Conservation (phyloP, 2,113 vertebrate species). For the Heterochromis multidens region DNA sequence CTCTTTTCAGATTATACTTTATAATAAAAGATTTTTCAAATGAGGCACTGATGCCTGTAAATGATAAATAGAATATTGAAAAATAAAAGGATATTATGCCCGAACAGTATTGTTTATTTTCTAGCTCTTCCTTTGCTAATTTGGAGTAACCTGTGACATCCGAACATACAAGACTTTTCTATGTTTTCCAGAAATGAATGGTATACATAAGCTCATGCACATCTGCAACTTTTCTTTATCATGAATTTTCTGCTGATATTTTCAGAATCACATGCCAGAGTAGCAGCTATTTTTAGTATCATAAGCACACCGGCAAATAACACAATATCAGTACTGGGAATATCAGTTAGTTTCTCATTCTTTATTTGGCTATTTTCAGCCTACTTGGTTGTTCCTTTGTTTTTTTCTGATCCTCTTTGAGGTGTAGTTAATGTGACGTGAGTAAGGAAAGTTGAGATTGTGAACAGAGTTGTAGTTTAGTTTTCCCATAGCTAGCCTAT, state of each 20-base stretch:
- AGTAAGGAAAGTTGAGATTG: not conserved
- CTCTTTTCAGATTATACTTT: not conserved
- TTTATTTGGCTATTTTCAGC: not conserved
- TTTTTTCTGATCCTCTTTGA: conserved; percentile 5
- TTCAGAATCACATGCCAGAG: not conserved
- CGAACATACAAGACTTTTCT: too few species aligned
- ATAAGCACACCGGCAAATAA: not conserved
- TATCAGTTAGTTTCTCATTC: not conserved
- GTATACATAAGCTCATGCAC: too few species aligned
- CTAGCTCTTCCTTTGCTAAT: not conserved
- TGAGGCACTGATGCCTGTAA: not conserved
- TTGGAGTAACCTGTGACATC: not conserved
- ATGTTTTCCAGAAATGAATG: too few species aligned
- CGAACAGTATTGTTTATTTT: not conserved
- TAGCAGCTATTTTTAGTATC: not conserved
- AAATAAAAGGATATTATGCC: not conserved
- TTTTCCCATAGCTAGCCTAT: conserved; percentile 15
- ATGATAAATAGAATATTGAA: not conserved
- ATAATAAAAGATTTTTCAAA: not conserved
- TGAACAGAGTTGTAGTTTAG: not conserved
- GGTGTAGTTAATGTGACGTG: conserved; percentile 15
- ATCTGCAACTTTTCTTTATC: too few species aligned
- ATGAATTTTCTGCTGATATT: not conserved
- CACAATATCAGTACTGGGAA: not conserved
- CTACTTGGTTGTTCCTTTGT: not conserved